Base-by-base conservation (phyloP, 2,797 vertebrate species). In the Tokudaia muenninki region DNA sequence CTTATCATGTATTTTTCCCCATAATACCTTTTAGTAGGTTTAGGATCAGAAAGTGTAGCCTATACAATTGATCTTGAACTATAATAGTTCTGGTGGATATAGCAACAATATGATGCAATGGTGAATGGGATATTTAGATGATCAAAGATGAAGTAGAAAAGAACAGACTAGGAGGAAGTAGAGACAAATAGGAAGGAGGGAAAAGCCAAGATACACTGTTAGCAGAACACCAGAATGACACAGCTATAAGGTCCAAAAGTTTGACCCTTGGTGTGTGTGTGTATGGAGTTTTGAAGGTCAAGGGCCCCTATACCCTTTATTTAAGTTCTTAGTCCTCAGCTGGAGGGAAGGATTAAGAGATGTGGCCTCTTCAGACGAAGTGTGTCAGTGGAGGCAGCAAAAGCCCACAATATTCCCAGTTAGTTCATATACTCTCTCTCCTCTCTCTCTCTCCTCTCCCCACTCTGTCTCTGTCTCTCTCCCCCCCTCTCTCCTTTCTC, bases 101-200 rank as follows among this genome's bases (percentile, higher is more conserved):
- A 95, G 41, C 9, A 88, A 26, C 92, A 84, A 22, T 78, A 50
- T 72, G 37, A 70, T 91, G 17, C 14, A 65, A 4, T 61, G 52
- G 21, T 91, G 74, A 92, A 21, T 86, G 72, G 82, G 21, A 88
- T 57, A 95, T 88, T 95, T 88, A 84, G 21, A 92, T 81, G 50
- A 92, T 91, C 41, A 81, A 92, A 82, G 52, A 67, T 84, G 37
- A 77, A 11, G 57, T 61, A 50, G 50, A 59, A 16, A 92, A 92
- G 57, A 52, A 52, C 3, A 92, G 65, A 84, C 31, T 70, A 79
- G 16, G 21, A 91, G 82, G 91, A 92, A 88, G 88, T 21, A 77
- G 57, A 92, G 24, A 90, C 17, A 83, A 96, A 5, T 31, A 29
- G 57, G 59, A 44, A 47, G n/a, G 2, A 90, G 87, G 86, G 74